These are phyloP conservation scores for Mya arenaria DNA, from an alignment of 1,140 invertebrate species.

Conservation along the genomic window DNA sequence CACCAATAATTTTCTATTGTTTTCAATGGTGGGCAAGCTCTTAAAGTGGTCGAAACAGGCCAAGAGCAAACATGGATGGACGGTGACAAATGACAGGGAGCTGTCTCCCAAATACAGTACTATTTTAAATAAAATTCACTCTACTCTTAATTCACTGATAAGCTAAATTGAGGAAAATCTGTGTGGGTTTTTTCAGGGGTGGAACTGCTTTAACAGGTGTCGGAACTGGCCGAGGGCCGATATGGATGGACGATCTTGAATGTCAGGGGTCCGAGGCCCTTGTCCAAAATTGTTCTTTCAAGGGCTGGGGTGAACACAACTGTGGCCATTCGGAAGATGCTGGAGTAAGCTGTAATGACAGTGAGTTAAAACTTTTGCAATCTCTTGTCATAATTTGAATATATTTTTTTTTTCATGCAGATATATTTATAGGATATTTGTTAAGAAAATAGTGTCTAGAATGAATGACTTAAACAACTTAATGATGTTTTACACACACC, in stretches of 20 bases:
- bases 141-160: not conserved
- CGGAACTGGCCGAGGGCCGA: not conserved
- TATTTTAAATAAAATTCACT: not conserved
- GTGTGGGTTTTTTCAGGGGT: not conserved
- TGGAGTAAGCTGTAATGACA: conserved; percentile 39
- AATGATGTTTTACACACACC: no score
- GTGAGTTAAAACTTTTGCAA: conserved; percentile 56
- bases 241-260: not conserved
- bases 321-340: conserved; percentile 31
- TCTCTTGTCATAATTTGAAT: no score
- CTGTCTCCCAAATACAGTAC: not conserved
- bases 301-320: not conserved
- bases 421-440: no score
- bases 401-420: no score
- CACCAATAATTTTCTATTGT: no score
- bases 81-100: not conserved
- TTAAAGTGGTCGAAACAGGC: not conserved
- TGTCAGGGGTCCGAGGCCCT: conserved; percentile 4
- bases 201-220: not conserved
- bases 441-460: no score
- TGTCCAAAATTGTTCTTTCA: not conserved
- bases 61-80: not conserved
- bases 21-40: no score
- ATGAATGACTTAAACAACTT: no score
- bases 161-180: not conserved